Base-by-base conservation (phyloP, 2,113 vertebrate genomes). In the Dasypus novemcinctus region DNA sequence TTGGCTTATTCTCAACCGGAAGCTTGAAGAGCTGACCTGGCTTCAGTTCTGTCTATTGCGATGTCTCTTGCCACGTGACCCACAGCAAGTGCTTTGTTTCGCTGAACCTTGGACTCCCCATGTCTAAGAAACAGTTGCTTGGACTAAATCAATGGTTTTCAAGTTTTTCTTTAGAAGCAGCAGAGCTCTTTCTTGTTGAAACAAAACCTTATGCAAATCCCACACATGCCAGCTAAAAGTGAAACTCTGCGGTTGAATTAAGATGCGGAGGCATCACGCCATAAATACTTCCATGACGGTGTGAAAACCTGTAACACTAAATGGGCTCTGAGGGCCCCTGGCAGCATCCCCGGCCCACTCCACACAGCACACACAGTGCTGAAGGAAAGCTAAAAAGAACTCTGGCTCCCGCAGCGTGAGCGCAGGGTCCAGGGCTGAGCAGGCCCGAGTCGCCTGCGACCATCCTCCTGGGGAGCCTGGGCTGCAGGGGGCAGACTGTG, bases 121-220 rank as follows among this genome's bases (percentile, higher is more conserved):
- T 10, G 29, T 38, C 11, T 27, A 79, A 89, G 33, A 83, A 87
- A 91, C 7, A 69, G 41, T 15, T 69, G 64, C 29, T 93, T 79
- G 54, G 33, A 80, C 61, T n/a, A 29, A 29, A 84, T 66, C 52
- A 12, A 23, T 46, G 69, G 63, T 57, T 91, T 93, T 86, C 4
- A 23, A 57, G 15, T 52, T 95, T 93, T 92, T 74, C 71, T 66
- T 94, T 85, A 79, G 61, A 82, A 91, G 86, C 36, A 91, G 20
- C 17, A 93, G 86, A 75, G 64, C 4, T 5, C 21, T 63, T 33
- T 31, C 43, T 63, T 61, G 54, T 82, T 15, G 94, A 79, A 85
- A 49, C 59, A 79, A 87, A 90, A 68, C 41, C 74, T 57, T 49
- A 33, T 71, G 27, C 20, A 61, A 59, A 72, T n/a, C 90, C 68